Percentiles rank a stretch among this genome's conserved stretches.
These are phyloP conservation scores for Chaenocephalus aceratus DNA, from an alignment of 2,113 vertebrate genomes.

Conservation along the genomic window DNA sequence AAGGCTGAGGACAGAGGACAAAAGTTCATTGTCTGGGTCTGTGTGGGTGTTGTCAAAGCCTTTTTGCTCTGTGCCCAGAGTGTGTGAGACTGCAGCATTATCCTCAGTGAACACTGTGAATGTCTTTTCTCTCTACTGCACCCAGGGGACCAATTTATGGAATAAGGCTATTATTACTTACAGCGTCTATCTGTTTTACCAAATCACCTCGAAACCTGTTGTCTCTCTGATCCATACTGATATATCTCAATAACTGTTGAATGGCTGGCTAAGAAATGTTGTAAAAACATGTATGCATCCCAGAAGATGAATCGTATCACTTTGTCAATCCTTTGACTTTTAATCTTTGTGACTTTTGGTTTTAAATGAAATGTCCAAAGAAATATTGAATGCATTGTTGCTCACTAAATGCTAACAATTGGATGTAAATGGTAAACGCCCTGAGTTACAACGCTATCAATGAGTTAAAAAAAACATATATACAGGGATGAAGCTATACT, in stretches of 20 bases:
- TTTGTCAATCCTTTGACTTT: neutral
- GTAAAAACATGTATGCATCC: neutral
- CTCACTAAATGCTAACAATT: too few species aligned
- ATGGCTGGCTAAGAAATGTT: neutral
- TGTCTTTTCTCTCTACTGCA: slow-evolving; percentile 32
- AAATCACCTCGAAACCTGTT: slow-evolving; percentile 13
- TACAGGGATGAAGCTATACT: too few species aligned
- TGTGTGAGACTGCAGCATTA: slow-evolving; percentile 32
- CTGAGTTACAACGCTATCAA: too few species aligned
- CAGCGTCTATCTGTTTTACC: slow-evolving; percentile 9
- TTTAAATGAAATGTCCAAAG: neutral
- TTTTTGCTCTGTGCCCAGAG: slow-evolving; percentile 32
- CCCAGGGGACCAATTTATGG: slow-evolving; percentile 41
- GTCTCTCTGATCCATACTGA: neutral
- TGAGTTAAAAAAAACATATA: too few species aligned
- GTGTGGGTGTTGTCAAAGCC: slow-evolving; percentile 19
- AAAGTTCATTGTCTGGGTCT: slow-evolving; percentile 48
- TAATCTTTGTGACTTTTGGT: neutral
- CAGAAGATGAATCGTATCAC: neutral
- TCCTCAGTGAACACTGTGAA: slow-evolving; percentile 37
- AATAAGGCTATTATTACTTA: slow-evolving; percentile 20
- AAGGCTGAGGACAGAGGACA: slow-evolving; percentile 46
- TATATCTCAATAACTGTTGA: neutral
- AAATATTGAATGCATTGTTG: neutral
- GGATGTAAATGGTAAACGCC: too few species aligned